These are phyloP conservation scores for Ceratothoa steindachneri DNA, from an alignment of 2,888 invertebrate genomes.

Conservation along the genomic window DNA sequence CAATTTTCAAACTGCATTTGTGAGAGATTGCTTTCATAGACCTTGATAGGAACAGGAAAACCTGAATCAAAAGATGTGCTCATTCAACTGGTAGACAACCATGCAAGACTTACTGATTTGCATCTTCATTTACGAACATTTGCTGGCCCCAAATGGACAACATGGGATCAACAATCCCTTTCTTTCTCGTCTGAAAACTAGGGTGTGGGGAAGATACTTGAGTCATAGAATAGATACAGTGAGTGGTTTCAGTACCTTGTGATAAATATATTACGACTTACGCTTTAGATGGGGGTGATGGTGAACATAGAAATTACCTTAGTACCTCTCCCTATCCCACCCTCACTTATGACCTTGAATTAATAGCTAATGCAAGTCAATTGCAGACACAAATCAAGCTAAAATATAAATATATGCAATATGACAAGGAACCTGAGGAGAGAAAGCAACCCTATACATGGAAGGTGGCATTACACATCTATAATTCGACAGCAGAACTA, in stretches of 20 bases:
- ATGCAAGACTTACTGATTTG: conserved; percentile 80
- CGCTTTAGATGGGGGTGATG: no score
- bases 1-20: no score
- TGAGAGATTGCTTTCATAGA: no score
- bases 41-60: no score
- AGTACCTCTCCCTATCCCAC: no score
- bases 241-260: conserved; percentile 10
- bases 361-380: no score
- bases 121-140: conserved; percentile 94
- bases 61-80: neutral
- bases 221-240: conserved; percentile 5
- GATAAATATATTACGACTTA: neutral
- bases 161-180: conserved; percentile 97
- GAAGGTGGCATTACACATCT: neutral
- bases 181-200: conserved; percentile 68
- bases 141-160: conserved; percentile 93
- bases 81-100: neutral
- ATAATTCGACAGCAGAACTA: neutral
- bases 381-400: no score
- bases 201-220: conserved; percentile 37
- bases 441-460: no score
- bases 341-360: no score
- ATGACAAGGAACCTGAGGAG: no score
- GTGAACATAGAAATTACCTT: no score
- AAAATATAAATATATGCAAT: no score